A percentile compares a stretch with the other conserved stretches of the same genome.
phyloP scores from a whole-genome alignment of 92 coral and sea anemone genomes.

The Ricordea florida region DNA sequence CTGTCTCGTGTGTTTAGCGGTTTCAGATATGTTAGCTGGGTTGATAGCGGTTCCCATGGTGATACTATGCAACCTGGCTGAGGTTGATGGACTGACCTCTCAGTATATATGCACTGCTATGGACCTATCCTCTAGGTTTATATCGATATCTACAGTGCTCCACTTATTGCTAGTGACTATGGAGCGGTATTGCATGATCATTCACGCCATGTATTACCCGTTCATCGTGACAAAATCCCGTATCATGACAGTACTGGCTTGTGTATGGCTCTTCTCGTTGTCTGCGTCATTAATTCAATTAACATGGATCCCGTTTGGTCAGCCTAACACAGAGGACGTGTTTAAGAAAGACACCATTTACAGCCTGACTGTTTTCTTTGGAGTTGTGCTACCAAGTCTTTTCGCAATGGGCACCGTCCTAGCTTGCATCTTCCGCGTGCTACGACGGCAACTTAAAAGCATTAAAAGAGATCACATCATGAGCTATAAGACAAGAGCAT shows the following conservation, averaged over 20 bases:
- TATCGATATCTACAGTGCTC: slow-evolving; percentile 55
- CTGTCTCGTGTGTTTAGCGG: slow-evolving; percentile 58
- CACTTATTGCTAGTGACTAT: slow-evolving; percentile 53
- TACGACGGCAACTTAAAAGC: slow-evolving; percentile 19
- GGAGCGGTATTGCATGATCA: slow-evolving; percentile 59
- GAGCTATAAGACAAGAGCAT: slow-evolving; percentile 23
- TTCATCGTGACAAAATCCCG: slow-evolving; percentile 43
- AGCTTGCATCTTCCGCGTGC: slow-evolving; percentile 9
- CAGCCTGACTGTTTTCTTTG: slow-evolving; percentile 15
- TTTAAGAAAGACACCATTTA: slow-evolving; percentile 27
- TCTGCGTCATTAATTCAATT: slow-evolving; percentile 46
- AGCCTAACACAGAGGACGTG: neutral
- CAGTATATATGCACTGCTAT: slow-evolving; percentile 30
- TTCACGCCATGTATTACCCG: slow-evolving; percentile 49
- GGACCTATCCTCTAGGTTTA: slow-evolving; percentile 63
- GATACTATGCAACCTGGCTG: slow-evolving; percentile 19
- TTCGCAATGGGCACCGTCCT: neutral
- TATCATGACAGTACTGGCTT: slow-evolving; percentile 1
- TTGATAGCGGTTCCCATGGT: slow-evolving; percentile 44
- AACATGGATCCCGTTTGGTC: slow-evolving; percentile 28
- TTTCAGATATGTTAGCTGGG: slow-evolving; percentile 61
- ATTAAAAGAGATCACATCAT: slow-evolving; percentile 6
- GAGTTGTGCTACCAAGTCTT: slow-evolving; percentile 20
- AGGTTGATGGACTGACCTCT: neutral
- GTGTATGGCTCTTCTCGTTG: slow-evolving; percentile 37